These are phyloP conservation scores for Erythrocebus patas DNA, from an alignment of 2,113 vertebrate species.

Conservation along the genomic window DNA sequence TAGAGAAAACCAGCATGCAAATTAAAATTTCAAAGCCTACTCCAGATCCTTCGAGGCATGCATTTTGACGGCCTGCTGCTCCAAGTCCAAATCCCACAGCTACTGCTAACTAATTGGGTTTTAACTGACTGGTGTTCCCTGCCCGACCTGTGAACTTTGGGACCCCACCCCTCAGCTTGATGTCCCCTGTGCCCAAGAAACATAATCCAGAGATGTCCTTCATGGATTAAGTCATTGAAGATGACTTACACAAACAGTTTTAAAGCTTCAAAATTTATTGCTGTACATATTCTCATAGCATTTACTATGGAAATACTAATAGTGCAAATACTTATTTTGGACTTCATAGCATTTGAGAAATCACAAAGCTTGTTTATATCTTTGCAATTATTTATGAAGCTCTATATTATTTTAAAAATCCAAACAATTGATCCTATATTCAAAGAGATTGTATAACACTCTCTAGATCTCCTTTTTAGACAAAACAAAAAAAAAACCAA, in stretches of 20 bases:
- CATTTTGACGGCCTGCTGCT: background rate
- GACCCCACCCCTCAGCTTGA: background rate
- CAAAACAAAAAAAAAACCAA: background rate
- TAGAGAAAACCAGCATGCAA: background rate
- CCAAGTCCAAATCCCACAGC: background rate
- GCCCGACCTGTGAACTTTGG: no score
- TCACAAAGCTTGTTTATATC: slow-evolving; percentile 65
- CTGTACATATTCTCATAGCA: slow-evolving; percentile 71
- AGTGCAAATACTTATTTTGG: slow-evolving; percentile 73
- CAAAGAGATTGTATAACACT: slow-evolving; percentile 46
- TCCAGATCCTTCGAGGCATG: background rate
- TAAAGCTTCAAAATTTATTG: slow-evolving; percentile 76
- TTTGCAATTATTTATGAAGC: slow-evolving; percentile 49
- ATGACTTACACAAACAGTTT: slow-evolving; percentile 63
- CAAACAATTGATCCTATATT: slow-evolving; percentile 53
- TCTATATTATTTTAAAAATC: slow-evolving; percentile 51
- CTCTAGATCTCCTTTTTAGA: slow-evolving; percentile 17
- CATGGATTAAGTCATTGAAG: slow-evolving; percentile 49
- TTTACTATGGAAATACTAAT: slow-evolving; percentile 72
- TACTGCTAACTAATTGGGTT: background rate
- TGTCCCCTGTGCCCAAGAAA: background rate
- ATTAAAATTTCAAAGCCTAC: background rate
- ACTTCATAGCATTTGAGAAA: slow-evolving; percentile 59
- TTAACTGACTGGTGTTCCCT: background rate
- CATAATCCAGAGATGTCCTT: background rate